Evolutionary conservation across 2,888 invertebrate species (phyloP).

Genomic region (Pomacea canaliculata): DNA sequence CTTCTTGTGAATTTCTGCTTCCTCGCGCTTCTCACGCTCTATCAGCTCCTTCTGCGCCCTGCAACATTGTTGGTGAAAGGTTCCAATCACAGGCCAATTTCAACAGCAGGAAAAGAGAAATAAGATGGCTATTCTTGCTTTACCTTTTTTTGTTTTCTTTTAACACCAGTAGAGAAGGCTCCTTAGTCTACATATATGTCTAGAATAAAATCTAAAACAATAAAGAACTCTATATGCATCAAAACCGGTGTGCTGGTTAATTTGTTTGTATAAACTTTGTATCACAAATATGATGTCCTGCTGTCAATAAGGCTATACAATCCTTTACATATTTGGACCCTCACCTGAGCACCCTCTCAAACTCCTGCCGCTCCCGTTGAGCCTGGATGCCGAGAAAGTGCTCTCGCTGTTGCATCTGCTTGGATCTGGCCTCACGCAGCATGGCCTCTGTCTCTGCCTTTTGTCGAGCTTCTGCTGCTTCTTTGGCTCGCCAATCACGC

Average conservation of each 20-base stretch:
- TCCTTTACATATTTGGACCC: neutral
- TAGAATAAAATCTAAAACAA: no score
- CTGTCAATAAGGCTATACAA: no score
- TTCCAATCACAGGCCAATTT: no score
- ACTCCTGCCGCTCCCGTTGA: slow-evolving; percentile 68
- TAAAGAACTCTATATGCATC: no score
- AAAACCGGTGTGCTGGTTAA: no score
- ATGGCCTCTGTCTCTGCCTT: slow-evolving; percentile 66
- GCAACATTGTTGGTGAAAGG: neutral
- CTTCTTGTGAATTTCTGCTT: slow-evolving; percentile 51
- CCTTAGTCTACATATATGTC: no score
- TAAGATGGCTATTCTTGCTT: no score
- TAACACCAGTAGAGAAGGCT: no score
- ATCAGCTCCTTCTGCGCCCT: slow-evolving; percentile 69
- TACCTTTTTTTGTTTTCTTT: no score
- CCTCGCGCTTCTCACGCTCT: slow-evolving; percentile 67
- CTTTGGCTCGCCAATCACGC: slow-evolving; percentile 69
- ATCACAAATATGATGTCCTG: no score
- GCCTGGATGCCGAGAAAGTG: slow-evolving; percentile 70
- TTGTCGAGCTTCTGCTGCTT: slow-evolving; percentile 63
- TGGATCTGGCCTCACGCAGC: slow-evolving; percentile 64
- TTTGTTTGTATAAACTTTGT: no score
- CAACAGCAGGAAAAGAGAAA: no score
- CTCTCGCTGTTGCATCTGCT: slow-evolving; percentile 69
- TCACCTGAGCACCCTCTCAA: slow-evolving; percentile 68